Base-by-base conservation (phyloP, 1,140 invertebrate genomes). In the Caenorhabditis inopinata region DNA sequence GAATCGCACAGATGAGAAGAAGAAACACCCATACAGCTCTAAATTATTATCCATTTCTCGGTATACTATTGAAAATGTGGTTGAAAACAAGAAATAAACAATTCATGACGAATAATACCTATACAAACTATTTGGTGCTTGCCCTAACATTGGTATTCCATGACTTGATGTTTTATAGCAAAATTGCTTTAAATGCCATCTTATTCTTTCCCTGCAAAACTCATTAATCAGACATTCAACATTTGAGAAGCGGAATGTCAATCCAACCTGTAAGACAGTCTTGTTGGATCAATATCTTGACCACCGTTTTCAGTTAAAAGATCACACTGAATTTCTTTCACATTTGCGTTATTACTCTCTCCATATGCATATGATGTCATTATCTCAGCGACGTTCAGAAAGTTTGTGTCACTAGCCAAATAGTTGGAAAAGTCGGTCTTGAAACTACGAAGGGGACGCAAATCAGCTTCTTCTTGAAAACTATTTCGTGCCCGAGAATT, bases 81-180 rank as follows among this genome's bases (percentile, higher is more conserved):
- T n/a, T n/a, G n/a, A n/a, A n/a, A n/a, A n/a, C n/a, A n/a, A n/a
- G n/a, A n/a, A n/a, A n/a, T n/a, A n/a, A n/a, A n/a, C n/a, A n/a
- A n/a, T n/a, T n/a, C 38, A 42, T 7, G 5, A 42, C 14, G 38
- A 5, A 5, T 42, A 42, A 73, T 12, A 84, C 81, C 85, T 68
- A 32, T 87, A 85, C 32, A 80, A 79, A 48, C 38, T 81, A 35
- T 86, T 86, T 1, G 83, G 84, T 12, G 85, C 85, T 79, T 86
- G 84, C 12, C 85, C 85, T 46, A 86, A 83, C 85, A 87, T 86
- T 7, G 85, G 85, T 76, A 86, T 86, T 12, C 85, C 85, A 78
- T 86, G 85, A 49, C 83, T 82, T 4, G 85, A 85, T 2, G 85
- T 86, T 58, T 86, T 87, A 74, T 86, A 85, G 48, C 85, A 86